Conservation (phyloP, 2,113 vertebrate species). For the Diglossa brunneiventris region DNA sequence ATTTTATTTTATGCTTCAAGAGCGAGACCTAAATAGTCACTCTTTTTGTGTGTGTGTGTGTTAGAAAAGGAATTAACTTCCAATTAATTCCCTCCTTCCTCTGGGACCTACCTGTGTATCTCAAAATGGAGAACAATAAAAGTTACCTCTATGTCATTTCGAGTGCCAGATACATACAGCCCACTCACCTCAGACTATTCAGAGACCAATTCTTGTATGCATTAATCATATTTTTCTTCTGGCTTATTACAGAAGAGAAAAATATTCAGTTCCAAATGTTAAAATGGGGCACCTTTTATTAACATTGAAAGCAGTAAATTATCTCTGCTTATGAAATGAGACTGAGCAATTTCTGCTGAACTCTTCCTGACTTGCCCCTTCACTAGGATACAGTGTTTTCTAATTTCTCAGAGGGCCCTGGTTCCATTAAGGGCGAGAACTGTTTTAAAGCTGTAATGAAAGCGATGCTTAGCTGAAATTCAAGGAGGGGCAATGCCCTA, state of each 20-base stretch:
- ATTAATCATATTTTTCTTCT: constrained; percentile 59
- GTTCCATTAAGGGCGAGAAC: constrained; percentile 70
- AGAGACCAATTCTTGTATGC: constrained; percentile 23
- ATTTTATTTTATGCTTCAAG: constrained; percentile 63
- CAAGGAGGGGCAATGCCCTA: constrained; percentile 49
- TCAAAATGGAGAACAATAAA: constrained; percentile 27
- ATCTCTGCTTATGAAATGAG: constrained; percentile 64
- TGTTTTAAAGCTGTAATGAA: constrained; percentile 63
- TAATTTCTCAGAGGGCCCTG: constrained; percentile 62
- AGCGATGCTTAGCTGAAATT: constrained; percentile 21
- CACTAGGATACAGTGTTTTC: constrained; percentile 44
- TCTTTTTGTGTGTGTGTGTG: not conserved
- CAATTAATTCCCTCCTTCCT: constrained; percentile 52
- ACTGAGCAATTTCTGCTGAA: constrained; percentile 62
- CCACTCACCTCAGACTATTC: constrained; percentile 14
- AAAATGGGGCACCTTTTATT: constrained; percentile 62
- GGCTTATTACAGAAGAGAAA: constrained; percentile 33
- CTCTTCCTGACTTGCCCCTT: constrained; percentile 62
- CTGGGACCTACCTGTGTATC: constrained; percentile 64
- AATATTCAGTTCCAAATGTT: constrained; percentile 48
- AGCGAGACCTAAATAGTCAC: constrained; percentile 54
- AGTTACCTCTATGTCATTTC: constrained; percentile 5
- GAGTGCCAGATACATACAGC: not conserved
- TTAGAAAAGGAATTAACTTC: constrained; percentile 68
- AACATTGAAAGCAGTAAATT: constrained; percentile 66